Evolutionary conservation across 2,797 vertebrate genomes (phyloP).

Genomic region (Clamator glandarius): DNA sequence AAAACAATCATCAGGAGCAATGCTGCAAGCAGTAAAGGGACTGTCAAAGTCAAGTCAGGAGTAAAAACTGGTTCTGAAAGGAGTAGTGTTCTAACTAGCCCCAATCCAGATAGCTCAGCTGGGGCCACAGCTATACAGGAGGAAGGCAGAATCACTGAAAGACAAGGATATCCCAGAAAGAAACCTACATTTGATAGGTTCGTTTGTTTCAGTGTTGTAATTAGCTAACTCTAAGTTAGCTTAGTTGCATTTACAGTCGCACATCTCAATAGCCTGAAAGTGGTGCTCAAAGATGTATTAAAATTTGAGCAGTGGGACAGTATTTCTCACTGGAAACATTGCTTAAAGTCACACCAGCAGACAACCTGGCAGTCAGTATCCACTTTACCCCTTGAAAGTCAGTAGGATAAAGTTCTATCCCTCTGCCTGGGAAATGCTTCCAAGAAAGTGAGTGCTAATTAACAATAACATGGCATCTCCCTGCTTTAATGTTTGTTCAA

Average conservation of each 20-base stretch:
- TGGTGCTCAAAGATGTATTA: background rate
- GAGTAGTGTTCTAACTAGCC: background rate
- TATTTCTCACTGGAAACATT: background rate
- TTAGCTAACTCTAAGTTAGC: background rate
- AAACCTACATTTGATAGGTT: background rate
- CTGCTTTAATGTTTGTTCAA: background rate
- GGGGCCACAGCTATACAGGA: background rate
- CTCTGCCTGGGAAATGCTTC: background rate
- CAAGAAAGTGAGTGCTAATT: background rate
- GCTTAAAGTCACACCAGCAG: background rate
- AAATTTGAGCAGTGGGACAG: background rate
- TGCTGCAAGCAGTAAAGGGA: background rate
- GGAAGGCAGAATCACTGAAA: background rate
- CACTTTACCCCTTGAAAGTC: background rate
- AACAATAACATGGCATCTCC: background rate
- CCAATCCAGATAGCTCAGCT: background rate
- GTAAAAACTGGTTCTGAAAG: background rate
- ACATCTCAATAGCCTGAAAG: background rate
- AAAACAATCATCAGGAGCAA: constrained; percentile 10
- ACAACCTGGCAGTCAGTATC: background rate
- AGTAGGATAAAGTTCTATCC: background rate
- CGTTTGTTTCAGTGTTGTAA: background rate
- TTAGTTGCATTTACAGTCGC: background rate
- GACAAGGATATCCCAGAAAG: background rate
- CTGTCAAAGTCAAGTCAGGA: background rate